Evolutionary conservation across 2,113 vertebrate genomes (phyloP).

Genomic region (Drymodes brunneopygia): DNA sequence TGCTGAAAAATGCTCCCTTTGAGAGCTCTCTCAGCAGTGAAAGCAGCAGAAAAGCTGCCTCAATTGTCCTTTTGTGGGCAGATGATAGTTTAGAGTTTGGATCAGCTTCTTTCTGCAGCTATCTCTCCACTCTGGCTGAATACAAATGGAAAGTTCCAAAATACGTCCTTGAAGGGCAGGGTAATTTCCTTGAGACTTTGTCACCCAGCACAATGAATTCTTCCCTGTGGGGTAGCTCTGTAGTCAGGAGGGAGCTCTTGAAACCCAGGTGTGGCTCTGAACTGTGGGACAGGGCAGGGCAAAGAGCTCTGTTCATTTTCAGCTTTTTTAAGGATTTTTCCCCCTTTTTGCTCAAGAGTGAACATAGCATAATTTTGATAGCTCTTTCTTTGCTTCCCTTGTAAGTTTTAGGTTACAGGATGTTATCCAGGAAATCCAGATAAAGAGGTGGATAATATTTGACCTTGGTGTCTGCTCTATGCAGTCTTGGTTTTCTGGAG

Average conservation of each 20-base stretch:
- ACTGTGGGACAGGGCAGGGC: background rate
- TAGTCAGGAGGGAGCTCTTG: background rate
- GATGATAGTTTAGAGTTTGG: background rate
- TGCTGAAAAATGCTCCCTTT: conserved; percentile 1
- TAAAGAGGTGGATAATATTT: background rate
- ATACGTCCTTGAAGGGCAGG: background rate
- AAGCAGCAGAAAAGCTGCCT: background rate
- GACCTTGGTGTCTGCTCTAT: background rate
- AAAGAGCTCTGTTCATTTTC: background rate
- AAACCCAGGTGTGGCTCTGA: background rate
- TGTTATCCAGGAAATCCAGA: background rate
- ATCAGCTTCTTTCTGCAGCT: background rate
- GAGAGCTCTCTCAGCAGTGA: background rate
- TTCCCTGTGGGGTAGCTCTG: background rate
- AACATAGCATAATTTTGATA: background rate
- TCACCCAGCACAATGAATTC: background rate
- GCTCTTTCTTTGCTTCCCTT: background rate
- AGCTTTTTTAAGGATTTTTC: background rate
- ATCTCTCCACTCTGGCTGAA: background rate
- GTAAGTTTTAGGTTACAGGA: background rate
- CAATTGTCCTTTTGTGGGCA: conserved; percentile 12
- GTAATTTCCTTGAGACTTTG: background rate
- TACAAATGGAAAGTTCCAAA: background rate
- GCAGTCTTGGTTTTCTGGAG: background rate
- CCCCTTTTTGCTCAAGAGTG: background rate